phyloP scores from a whole-genome alignment of 2,113 vertebrate species.

The Tetrax tetrax region DNA sequence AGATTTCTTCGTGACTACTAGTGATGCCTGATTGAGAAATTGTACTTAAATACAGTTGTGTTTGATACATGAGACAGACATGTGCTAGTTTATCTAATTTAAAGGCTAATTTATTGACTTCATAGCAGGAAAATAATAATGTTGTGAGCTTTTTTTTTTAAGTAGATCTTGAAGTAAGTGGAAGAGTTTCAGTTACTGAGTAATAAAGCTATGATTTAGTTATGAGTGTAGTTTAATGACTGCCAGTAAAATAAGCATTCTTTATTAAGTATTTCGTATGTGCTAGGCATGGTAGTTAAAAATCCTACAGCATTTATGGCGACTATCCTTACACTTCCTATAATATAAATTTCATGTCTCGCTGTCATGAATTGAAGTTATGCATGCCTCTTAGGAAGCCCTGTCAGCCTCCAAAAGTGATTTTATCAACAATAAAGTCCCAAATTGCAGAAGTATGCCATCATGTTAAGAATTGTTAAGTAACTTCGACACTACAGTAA shows the following conservation, averaged over 20 bases:
- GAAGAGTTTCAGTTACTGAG: not conserved
- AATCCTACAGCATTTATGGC: not conserved
- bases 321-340: not conserved
- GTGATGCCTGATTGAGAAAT: not conserved
- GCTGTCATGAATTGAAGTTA: not conserved
- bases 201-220: not conserved
- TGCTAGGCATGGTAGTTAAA: not conserved
- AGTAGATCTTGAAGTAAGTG: not conserved
- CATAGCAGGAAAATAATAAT: not conserved
- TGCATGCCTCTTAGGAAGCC: not conserved
- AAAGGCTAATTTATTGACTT: not conserved
- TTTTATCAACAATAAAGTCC: not conserved
- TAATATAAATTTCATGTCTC: not conserved
- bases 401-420: not conserved
- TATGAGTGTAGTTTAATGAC: not conserved
- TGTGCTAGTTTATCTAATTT: not conserved
- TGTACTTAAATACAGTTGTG: not conserved
- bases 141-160: not conserved
- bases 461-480: not conserved
- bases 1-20: not conserved
- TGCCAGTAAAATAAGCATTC: not conserved
- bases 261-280: not conserved
- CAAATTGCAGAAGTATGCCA: not conserved
- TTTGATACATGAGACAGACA: not conserved
- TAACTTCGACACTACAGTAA: not conserved